Conservation (phyloP, 2,888 invertebrate genomes). For the Lymantria dispar region DNA sequence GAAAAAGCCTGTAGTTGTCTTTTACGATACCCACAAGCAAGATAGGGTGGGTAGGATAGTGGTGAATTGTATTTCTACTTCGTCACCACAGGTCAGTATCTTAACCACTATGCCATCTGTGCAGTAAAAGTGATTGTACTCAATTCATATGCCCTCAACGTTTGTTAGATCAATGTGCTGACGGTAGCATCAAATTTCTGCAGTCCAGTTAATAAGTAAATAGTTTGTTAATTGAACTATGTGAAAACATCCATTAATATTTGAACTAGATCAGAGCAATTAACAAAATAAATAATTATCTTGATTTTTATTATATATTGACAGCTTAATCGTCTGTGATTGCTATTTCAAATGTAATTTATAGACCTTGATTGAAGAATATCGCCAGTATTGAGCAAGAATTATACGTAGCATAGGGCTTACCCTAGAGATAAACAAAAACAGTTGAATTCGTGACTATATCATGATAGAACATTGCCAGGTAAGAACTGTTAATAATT, state of each 20-base stretch:
- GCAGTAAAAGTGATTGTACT: too few species aligned
- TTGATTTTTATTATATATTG: conserved; percentile 27
- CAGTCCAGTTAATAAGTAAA: conserved; percentile 17
- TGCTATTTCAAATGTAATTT: conserved; percentile 13
- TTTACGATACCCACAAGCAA: too few species aligned
- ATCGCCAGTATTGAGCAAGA: not conserved
- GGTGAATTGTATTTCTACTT: too few species aligned
- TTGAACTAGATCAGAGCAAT: conserved; percentile 31
- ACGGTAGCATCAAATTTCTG: not conserved
- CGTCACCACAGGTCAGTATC: too few species aligned
- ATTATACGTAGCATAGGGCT: not conserved
- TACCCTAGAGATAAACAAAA: not conserved
- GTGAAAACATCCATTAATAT: conserved; percentile 6
- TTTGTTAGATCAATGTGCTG: too few species aligned
- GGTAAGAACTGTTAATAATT: too few species aligned
- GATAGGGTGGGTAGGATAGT: too few species aligned
- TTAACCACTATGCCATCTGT: too few species aligned
- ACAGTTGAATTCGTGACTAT: too few species aligned
- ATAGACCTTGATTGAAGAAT: conserved; percentile 14
- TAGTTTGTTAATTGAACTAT: conserved; percentile 9
- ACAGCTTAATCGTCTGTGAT: conserved; percentile 10
- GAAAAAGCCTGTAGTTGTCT: too few species aligned
- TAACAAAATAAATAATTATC: conserved; percentile 36
- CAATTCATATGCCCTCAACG: too few species aligned
- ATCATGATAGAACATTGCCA: too few species aligned